Percentiles rank a stretch among this genome's conserved stretches.
These are phyloP conservation scores for Pavo muticus DNA, from an alignment of 2,113 vertebrate genomes.

Conservation along the genomic window DNA sequence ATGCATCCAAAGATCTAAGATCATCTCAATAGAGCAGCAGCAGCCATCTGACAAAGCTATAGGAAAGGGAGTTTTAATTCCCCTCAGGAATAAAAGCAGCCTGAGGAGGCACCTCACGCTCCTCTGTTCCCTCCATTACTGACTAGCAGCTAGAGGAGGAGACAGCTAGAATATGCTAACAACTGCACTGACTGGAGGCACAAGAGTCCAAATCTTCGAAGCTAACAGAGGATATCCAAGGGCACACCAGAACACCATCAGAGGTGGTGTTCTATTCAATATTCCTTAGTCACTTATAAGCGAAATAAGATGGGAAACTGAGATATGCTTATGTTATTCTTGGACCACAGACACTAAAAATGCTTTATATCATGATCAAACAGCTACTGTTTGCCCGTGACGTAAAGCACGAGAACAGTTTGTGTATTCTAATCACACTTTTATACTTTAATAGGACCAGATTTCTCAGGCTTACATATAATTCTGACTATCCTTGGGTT, in stretches of 20 bases:
- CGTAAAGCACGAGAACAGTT: neutral
- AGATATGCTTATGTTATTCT: neutral
- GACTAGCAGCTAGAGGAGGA: neutral
- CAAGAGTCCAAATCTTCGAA: neutral
- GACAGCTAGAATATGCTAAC: neutral
- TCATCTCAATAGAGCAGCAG: neutral
- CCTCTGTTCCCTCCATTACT: neutral
- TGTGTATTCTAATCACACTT: neutral
- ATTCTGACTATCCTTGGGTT: neutral
- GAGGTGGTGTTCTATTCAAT: neutral
- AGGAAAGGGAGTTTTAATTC: neutral
- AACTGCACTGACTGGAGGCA: neutral
- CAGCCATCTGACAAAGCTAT: neutral
- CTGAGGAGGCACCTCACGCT: neutral
- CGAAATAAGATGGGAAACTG: accelerated
- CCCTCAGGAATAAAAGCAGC: neutral
- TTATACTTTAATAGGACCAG: neutral
- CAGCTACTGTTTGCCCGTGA: neutral
- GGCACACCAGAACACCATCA: neutral
- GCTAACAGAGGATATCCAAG: neutral
- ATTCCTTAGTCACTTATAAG: neutral
- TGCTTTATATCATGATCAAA: neutral
- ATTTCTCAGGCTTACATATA: conserved; percentile 19
- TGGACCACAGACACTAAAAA: neutral
- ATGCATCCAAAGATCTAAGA: neutral